Base-by-base conservation (phyloP, 1,140 invertebrate species). In the Diabrotica undecimpunctata region DNA sequence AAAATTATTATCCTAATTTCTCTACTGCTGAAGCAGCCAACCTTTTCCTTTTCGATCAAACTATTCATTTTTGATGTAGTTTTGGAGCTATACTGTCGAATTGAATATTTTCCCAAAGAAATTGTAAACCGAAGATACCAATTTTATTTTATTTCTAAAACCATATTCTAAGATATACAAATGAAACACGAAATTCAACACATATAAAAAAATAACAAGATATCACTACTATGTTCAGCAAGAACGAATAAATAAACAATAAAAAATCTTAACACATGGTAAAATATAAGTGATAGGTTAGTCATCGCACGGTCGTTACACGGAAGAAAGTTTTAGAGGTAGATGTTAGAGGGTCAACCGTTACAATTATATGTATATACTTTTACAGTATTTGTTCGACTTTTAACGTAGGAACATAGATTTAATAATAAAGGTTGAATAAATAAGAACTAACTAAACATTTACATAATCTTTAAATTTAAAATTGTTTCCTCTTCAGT, bases 161-260 rank as follows among this genome's bases (percentile, higher is more conserved):
- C 41, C 41, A 46, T 46, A 46, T 46, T 46, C 41, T 46, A 46
- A 46, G 41, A 46, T 46, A 46, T 46, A 46, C 41, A 60, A 60
- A 14, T n/a, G 10, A 60, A 60, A 50, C 58, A 60, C 58, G 14
- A 60, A 60, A 13, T 39, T 60, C 58, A 60, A 60, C 58, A 60
- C 58, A 60, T 60, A 60, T 13, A 60, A 60, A 46, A n/a, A 60
- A 60, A 60, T 60, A 60, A 60, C 58, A 60, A 60, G 58, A 50
- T 50, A 46, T 60, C 41, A 46, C 25, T n/a, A 37, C 55, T 37
- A 57, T 37, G n/a, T 37, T 57, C 55, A 57, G 37, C 37, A 57
- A 57, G n/a, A 57, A 57, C 36, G n/a, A 51, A 60, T 60, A 50
- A 58, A 58, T 58, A 58, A 58, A 38, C 13, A 58, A 58, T 58